Base-by-base conservation (phyloP, 2,888 invertebrate genomes). In the Zhuqinia jingwanae region DNA sequence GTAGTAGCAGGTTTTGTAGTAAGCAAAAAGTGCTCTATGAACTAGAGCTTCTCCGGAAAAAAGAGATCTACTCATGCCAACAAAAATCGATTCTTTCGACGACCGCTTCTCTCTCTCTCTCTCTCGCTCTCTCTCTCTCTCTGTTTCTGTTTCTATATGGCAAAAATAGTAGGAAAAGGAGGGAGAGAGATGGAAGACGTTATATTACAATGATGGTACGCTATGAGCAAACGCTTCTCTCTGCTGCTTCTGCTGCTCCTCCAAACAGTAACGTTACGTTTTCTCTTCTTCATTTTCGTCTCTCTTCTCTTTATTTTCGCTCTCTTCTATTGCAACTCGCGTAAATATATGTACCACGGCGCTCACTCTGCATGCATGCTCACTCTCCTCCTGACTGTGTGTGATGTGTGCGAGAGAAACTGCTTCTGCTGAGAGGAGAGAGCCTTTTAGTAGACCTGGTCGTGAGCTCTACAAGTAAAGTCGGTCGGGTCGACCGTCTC, bases 401-500 rank as follows among this genome's bases (percentile, higher is more conserved):
- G 17, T 60, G 20, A 8, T 76, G 65, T 77, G 20, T 68, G 58
- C n/a, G 78, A 78, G 77, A 77, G 84, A 68, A 78, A 68, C 80
- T 80, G 65, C 30, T 75, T 75, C 73, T 75, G 73, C 50, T 75
- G 80, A 68, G 65, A 65, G 65, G 17, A 30, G 68, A 27, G 80
- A 80, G 53, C 68, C 56, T 20, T 2, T 80, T 80, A 77, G 77
- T 85, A 85, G 85, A 85, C 70, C 78, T 79, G 85, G 85, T 77
- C 77, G 78, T 73, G 85, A 85, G 85, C 85, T 85, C 85, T 79
- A 85, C 85, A 85, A 85, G 85, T 85, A 85, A 85, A 85, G 85
- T 85, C 85, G 85, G 85, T 79, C 79, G 85, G 85, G 85, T 85
- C 85, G 85, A 85, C 85, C 85, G 79, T 85, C 85, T 85, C 85